Evolutionary conservation across 2,113 vertebrate genomes (phyloP).

Genomic region (Vulpes vulpes): DNA sequence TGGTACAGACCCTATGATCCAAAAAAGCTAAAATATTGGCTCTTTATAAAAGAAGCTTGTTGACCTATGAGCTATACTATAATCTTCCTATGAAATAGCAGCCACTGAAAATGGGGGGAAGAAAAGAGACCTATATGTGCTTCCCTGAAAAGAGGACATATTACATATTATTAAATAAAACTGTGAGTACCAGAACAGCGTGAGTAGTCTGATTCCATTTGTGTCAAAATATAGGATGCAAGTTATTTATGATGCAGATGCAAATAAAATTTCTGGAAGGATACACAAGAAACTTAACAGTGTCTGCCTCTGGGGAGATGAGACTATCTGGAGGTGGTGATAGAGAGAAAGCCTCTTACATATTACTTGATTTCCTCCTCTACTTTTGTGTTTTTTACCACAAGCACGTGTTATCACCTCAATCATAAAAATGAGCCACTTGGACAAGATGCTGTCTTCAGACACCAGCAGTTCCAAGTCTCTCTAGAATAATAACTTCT

Average conservation of each 20-base stretch:
- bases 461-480: neutral
- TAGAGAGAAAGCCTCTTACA: neutral
- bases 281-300: neutral
- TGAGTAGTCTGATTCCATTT: neutral
- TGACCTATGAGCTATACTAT: neutral
- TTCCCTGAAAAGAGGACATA: neutral
- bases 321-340: neutral
- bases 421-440: neutral
- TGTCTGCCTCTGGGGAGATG: neutral
- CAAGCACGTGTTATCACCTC: neutral
- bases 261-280: constrained; percentile 24
- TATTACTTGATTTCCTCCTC: neutral
- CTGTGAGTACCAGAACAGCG: neutral
- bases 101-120: neutral
- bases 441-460: neutral
- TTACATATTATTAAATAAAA: neutral
- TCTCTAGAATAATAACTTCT: neutral
- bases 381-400: neutral
- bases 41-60: neutral
- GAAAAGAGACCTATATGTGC: neutral
- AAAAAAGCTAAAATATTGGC: neutral
- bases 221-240: neutral
- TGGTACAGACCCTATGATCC: neutral
- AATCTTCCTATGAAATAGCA: neutral
- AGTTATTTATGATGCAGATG: neutral